Percentiles rank a stretch among this genome's conserved stretches.
These are phyloP conservation scores for Ochropacha duplaris DNA, from an alignment of 2,888 invertebrate species.

Conservation along the genomic window DNA sequence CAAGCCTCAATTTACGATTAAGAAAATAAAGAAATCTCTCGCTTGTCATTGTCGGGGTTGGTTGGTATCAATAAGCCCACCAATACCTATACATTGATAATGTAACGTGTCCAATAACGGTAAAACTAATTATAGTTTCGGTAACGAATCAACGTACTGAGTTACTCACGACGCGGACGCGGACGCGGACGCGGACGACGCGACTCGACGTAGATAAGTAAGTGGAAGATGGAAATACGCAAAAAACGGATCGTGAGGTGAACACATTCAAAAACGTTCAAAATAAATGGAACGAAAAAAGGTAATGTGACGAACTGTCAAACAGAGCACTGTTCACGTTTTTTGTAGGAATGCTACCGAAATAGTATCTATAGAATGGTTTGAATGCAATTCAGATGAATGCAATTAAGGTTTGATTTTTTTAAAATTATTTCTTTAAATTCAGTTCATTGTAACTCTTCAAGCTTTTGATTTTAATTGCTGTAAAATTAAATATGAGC, in stretches of 20 bases:
- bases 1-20: conserved; percentile 29
- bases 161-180: conserved; percentile 63
- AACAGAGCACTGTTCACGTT: conserved; percentile 18
- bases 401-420: background rate
- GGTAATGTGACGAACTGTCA: conserved; percentile 44
- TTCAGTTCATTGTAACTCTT: background rate
- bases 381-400: background rate
- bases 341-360: background rate
- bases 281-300: conserved; percentile 50
- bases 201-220: conserved; percentile 40
- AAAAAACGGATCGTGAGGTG: conserved; percentile 70
- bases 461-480: background rate
- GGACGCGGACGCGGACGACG: too few species aligned
- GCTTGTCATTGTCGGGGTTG: conserved; percentile 48
- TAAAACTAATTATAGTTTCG: conserved; percentile 74
- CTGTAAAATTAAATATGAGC: background rate
- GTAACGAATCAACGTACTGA: conserved; percentile 74
- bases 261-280: conserved; percentile 57
- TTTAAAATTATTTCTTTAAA: background rate
- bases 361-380: too few species aligned
- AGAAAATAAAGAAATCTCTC: conserved; percentile 67
- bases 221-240: conserved; percentile 57
- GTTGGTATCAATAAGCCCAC: conserved; percentile 49
- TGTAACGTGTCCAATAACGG: conserved; percentile 68
- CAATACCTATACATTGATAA: conserved; percentile 53